phyloP scores from a whole-genome alignment of 2,888 invertebrate species.

The Pseudococcus longispinus region DNA sequence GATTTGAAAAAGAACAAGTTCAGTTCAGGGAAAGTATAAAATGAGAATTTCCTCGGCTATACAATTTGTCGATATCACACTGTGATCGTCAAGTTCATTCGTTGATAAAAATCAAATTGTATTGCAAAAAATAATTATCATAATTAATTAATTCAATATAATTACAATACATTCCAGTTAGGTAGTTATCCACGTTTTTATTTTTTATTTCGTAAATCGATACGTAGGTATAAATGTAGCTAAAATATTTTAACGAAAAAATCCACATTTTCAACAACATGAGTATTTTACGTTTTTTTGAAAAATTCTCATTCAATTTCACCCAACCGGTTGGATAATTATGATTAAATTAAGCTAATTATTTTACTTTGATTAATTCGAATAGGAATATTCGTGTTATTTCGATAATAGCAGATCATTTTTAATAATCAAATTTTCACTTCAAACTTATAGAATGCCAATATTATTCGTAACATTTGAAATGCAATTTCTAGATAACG shows the following conservation, averaged over 20 bases:
- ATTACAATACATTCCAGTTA: slow-evolving; percentile 1
- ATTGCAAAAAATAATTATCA: not conserved
- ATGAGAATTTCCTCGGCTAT: not conserved
- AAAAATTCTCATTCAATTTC: not conserved
- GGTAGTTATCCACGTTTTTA: not conserved
- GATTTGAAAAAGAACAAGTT: not conserved
- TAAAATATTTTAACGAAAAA: not conserved
- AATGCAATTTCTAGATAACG: not conserved
- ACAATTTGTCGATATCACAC: not conserved
- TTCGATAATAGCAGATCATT: not conserved
- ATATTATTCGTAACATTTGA: not conserved
- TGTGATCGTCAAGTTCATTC: not conserved
- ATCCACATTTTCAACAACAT: not conserved
- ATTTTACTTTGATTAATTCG: not conserved
- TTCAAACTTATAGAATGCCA: not conserved
- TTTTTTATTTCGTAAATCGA: not conserved
- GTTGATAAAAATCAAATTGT: not conserved
- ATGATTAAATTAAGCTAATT: not conserved
- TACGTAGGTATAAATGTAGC: not conserved
- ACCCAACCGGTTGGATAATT: not conserved
- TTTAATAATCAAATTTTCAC: not conserved
- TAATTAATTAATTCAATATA: not conserved
- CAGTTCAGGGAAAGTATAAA: not conserved
- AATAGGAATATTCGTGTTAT: not conserved
- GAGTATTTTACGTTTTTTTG: not conserved